Evolutionary conservation across 2,113 vertebrate species (phyloP).

Genomic region (Bos javanicus): DNA sequence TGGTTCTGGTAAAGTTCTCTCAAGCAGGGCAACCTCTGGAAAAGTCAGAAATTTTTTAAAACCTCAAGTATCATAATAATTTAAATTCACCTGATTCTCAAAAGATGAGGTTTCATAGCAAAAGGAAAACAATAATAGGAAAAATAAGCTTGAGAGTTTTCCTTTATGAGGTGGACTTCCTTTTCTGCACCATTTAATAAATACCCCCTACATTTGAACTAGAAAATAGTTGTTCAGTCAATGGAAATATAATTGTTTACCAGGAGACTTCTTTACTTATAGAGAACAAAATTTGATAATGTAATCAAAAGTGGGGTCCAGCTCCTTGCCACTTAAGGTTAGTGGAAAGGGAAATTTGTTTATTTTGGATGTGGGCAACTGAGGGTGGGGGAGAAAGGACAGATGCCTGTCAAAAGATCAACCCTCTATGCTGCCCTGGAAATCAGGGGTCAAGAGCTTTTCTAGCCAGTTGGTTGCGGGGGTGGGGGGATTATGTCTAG

Average conservation of each 20-base stretch:
- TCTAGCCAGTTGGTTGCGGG: background rate
- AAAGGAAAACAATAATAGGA: background rate
- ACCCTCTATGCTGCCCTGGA: background rate
- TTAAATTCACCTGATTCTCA: background rate
- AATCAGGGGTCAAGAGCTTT: background rate
- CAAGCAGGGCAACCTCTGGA: background rate
- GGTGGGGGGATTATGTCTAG: background rate
- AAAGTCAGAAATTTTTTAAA: conserved; percentile 28
- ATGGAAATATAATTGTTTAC: background rate
- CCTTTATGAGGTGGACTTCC: background rate
- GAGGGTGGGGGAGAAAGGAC: background rate
- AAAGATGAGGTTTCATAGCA: background rate
- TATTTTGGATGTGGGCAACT: background rate
- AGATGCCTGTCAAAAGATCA: background rate
- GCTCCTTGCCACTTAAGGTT: background rate
- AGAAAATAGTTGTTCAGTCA: background rate
- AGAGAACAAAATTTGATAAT: background rate
- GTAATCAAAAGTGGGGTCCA: background rate
- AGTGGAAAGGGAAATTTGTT: background rate
- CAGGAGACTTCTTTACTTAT: background rate
- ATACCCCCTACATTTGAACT: background rate
- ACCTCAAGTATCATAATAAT: background rate
- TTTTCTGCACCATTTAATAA: background rate
- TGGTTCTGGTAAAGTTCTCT: conserved; percentile 1
- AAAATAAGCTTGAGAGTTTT: background rate